These are phyloP conservation scores for Hydrolagus colliei DNA, from an alignment of 2,797 vertebrate genomes.

Conservation along the genomic window DNA sequence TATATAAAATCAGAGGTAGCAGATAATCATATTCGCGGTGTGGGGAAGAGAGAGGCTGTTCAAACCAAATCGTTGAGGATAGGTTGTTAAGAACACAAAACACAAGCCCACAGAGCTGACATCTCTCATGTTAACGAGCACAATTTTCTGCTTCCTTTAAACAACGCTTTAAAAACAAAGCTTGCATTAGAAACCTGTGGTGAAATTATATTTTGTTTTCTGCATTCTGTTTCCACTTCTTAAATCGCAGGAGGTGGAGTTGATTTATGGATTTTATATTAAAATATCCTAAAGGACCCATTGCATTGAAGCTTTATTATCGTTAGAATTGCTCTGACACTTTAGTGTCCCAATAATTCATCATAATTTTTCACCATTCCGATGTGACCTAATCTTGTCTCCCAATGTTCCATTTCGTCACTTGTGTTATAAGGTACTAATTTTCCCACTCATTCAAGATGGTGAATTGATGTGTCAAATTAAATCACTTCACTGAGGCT, in stretches of 20 bases:
- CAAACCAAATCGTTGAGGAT: too few relatives aligned
- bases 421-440: too few relatives aligned
- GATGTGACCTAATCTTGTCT: neutral
- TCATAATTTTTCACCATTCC: neutral
- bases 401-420: too few relatives aligned
- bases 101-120: neutral
- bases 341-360: neutral
- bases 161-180: neutral
- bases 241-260: neutral
- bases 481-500: too few relatives aligned
- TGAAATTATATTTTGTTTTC: neutral
- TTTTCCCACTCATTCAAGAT: too few relatives aligned
- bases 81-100: too few relatives aligned
- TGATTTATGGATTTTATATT: neutral
- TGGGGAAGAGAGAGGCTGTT: too few relatives aligned
- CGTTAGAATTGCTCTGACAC: neutral
- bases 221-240: neutral
- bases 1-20: too few relatives aligned
- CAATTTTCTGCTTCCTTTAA: neutral
- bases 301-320: neutral
- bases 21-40: too few relatives aligned
- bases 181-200: neutral
- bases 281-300: neutral
- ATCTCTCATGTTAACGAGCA: neutral
- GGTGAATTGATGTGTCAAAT: too few relatives aligned